Conservation (phyloP, 2,797 vertebrate genomes). For the Sebastes hopkinsi region DNA sequence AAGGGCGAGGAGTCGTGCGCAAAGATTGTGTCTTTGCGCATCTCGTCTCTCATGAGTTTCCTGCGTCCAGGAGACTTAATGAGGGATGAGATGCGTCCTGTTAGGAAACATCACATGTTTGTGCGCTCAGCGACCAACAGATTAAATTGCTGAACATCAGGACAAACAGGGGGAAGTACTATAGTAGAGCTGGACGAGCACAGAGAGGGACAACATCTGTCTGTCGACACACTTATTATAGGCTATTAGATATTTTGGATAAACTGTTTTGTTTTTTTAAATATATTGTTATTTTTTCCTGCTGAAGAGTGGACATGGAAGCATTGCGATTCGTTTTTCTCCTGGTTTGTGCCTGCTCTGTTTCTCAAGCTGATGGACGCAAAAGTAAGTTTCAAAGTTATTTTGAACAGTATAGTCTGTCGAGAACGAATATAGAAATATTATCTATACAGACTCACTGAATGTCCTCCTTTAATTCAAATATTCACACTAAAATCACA, state of each 20-base stretch:
- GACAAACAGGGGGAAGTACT: constrained; percentile 14
- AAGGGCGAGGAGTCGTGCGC: background rate
- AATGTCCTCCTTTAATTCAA: background rate
- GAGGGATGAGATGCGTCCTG: constrained; percentile 84
- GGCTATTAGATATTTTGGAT: background rate
- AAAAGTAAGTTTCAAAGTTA: constrained; percentile 85
- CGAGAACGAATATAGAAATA: background rate
- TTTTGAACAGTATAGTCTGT: background rate
- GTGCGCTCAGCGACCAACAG: constrained; percentile 37
- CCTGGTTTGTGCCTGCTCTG: constrained; percentile 67
- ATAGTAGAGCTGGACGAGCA: constrained; percentile 23
- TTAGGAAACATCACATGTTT: constrained; percentile 93
- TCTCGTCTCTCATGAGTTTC: constrained; percentile 44
- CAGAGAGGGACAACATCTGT: constrained; percentile 2
- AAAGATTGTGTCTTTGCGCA: background rate
- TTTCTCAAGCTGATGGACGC: constrained; percentile 65
- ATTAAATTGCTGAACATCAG: constrained; percentile 66
- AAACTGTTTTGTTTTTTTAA: background rate
- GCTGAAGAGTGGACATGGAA: constrained; percentile 73
- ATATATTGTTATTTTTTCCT: too few species aligned
- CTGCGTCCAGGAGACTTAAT: constrained; percentile 61
- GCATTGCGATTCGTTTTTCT: constrained; percentile 6
- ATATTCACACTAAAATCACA: background rate
- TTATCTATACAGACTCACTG: background rate
- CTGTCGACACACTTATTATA: background rate